Conservation (phyloP, 2,888 invertebrate genomes). For the Geophilus truncorum region DNA sequence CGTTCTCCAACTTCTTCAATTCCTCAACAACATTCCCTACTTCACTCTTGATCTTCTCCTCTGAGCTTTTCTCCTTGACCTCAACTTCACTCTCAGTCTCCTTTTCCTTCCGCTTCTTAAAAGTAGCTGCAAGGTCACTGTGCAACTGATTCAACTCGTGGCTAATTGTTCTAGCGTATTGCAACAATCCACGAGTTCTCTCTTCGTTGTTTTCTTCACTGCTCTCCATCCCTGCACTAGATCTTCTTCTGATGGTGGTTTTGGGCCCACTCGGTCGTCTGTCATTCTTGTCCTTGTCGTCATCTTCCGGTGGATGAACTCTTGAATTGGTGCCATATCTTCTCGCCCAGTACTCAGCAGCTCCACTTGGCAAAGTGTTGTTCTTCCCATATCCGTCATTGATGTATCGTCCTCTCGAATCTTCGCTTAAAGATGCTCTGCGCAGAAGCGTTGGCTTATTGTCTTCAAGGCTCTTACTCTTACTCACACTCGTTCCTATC, state of each 20-base stretch:
- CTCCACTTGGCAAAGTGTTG: neutral
- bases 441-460: neutral
- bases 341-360: constrained; percentile 29
- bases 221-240: neutral
- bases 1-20: neutral
- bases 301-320: neutral
- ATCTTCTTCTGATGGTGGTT: neutral
- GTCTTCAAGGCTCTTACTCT: neutral
- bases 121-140: neutral
- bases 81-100: no score
- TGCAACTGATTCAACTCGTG: constrained; percentile 28
- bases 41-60: neutral
- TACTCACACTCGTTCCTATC: neutral
- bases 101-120: neutral
- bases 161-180: constrained; percentile 18
- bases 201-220: neutral
- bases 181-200: neutral
- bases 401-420: neutral
- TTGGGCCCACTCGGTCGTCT: neutral
- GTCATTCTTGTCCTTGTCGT: neutral
- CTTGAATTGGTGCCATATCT: constrained; percentile 27
- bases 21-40: neutral
- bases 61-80: no score
- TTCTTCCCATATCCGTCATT: neutral
- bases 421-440: neutral